phyloP scores from a whole-genome alignment of 2,888 invertebrate species.

The Chirona hameri region DNA sequence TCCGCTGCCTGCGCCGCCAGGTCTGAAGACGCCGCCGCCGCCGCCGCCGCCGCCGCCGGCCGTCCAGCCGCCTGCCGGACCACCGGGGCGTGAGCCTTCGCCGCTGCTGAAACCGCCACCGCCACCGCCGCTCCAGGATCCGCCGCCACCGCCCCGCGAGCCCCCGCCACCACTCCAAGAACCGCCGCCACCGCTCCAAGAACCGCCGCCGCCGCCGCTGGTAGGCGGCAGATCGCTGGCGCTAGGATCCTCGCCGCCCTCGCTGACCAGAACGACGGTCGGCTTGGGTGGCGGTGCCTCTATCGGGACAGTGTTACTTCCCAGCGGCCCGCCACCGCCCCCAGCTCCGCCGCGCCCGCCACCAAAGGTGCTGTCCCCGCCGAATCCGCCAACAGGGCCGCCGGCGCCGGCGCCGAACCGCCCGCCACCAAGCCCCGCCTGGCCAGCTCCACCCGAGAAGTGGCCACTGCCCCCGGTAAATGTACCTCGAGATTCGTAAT shows the following conservation, averaged over 20 bases:
- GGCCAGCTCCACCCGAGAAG: background rate
- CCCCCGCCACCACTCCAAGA: background rate
- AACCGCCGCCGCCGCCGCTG: slow-evolving; percentile 2
- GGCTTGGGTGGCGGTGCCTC: slow-evolving; percentile 33
- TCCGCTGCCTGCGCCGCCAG: background rate
- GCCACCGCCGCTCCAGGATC: background rate
- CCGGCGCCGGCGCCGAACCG: background rate
- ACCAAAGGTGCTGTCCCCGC: background rate
- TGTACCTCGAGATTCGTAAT: slow-evolving; percentile 43
- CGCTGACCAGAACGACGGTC: background rate
- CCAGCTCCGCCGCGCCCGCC: slow-evolving; percentile 49
- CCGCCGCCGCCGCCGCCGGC: background rate
- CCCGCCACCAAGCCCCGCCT: background rate
- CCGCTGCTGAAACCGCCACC: background rate
- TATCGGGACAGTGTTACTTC: slow-evolving; percentile 45
- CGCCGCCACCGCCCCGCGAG: background rate
- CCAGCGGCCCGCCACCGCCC: slow-evolving; percentile 52
- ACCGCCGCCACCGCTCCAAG: background rate
- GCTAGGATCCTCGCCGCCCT: slow-evolving; percentile 12
- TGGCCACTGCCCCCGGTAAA: background rate
- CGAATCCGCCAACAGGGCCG: background rate
- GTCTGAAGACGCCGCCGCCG: background rate
- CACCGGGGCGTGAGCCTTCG: background rate
- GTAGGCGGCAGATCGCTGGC: background rate
- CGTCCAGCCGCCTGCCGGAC: background rate